phyloP scores from a whole-genome alignment of 2,797 vertebrate genomes.

The Myiotriccus ornatus region DNA sequence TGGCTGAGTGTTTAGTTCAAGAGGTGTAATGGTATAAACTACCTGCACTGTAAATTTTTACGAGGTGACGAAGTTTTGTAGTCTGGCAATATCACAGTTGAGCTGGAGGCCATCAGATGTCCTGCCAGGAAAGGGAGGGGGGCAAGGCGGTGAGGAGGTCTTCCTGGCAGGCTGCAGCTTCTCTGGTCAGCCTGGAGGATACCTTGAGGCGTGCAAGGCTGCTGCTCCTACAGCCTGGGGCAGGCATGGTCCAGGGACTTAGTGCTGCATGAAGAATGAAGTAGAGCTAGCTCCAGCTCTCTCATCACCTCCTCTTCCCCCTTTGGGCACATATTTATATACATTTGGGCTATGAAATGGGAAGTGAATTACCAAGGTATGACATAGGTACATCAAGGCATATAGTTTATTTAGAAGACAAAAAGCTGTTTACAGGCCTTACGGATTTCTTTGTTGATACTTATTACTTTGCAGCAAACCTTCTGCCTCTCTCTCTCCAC shows the following conservation, averaged over 20 bases:
- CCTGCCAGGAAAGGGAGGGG: neutral
- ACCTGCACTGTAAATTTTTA: conserved; percentile 41
- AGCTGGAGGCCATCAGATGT: neutral
- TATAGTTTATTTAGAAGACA: neutral
- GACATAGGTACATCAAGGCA: rapidly evolving
- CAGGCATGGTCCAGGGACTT: neutral
- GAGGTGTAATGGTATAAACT: conserved; percentile 36
- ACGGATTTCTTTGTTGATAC: neutral
- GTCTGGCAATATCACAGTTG: neutral
- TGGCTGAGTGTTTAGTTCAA: neutral
- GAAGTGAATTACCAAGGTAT: neutral
- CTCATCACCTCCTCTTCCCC: neutral
- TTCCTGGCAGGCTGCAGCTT: neutral
- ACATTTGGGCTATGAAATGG: neutral
- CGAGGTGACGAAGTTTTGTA: conserved; percentile 19
- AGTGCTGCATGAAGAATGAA: neutral
- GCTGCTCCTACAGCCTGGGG: neutral
- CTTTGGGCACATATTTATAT: neutral
- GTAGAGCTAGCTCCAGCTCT: neutral
- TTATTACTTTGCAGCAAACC: neutral
- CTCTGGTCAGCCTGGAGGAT: neutral
- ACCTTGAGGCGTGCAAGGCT: neutral
- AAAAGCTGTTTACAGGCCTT: neutral
- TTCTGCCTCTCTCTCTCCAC: neutral
- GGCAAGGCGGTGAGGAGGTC: neutral